Base-by-base conservation (phyloP, 2,113 vertebrate species). In the Nothocercus julius region DNA sequence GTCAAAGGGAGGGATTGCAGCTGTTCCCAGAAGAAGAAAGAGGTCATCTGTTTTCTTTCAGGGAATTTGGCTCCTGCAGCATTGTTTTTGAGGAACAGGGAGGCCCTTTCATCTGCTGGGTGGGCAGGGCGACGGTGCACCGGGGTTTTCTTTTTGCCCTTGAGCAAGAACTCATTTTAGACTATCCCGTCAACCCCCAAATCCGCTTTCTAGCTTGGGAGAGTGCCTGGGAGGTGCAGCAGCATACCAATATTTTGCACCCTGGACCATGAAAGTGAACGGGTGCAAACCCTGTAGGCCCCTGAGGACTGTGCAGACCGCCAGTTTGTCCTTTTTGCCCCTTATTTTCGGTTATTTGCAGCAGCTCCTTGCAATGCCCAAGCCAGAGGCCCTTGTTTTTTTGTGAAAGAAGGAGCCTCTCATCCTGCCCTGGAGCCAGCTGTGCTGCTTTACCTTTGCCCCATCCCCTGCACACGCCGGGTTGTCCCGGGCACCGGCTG, bases 1-100 rank as follows among this genome's bases (percentile, higher is more conserved):
- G 95, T 87, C 69, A 53, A 90, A 85, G 67, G 87, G 54, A 93
- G 85, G 85, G 90, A 49, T 42, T 7, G 2, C 45, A 44, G 87
- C 81, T 32, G 76, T 80, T 93, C 92, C 89, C 95, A 93, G 93
- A 95, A 97, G 49, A 95, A 81, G 88, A 89, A 95, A 81, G 88
- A 89, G 95, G 90, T 96, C 95, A 93, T 96, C 96, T 95, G 94
- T 95, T 96, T 96, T 90, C 94, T 97, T 95, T 87, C 95, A 92
- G 75, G 87, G 90, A 94, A 90, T 93, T 96, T 94, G 95, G 78
- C 96, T 96, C 91, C 0, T 4, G 40, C 92, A 95, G 92, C 94
- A 77, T 63, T 53, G 30, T 28, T 78, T 67, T 28, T 64, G 40
- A 63, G 69, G 95, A 96, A 93, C 95, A 94, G 75, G 77, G 85